Conservation (phyloP, 2,797 vertebrate species). For the Lerista edwardsae region DNA sequence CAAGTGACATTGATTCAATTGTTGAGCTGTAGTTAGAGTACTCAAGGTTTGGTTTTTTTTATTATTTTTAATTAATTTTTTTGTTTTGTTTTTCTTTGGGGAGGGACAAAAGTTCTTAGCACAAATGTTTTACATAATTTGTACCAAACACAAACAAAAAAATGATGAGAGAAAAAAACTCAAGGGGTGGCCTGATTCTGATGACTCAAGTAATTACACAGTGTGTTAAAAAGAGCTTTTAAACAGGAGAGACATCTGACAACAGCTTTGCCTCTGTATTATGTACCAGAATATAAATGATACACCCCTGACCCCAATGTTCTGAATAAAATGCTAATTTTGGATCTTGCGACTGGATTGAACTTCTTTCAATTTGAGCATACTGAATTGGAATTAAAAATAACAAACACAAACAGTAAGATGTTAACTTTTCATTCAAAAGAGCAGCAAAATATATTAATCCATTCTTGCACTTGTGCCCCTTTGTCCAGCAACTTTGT, state of each 20-base stretch:
- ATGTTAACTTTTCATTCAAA: conserved; percentile 13
- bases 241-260: conserved; percentile 89
- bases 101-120: conserved; percentile 89
- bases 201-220: conserved; percentile 82
- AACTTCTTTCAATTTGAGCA: conserved; percentile 68
- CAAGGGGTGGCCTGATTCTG: conserved; percentile 77
- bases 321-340: conserved; percentile 99
- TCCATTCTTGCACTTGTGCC: background rate
- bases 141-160: conserved; percentile 90
- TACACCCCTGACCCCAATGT: conserved; percentile 96
- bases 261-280: conserved; percentile 93
- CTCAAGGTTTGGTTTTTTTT: conserved; percentile 78
- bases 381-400: conserved; percentile 39
- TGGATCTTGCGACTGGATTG: conserved; percentile 91
- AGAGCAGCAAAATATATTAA: conserved; percentile 14
- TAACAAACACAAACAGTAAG: conserved; percentile 34
- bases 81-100: conserved; percentile 72
- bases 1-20: conserved; percentile 88
- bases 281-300: conserved; percentile 95
- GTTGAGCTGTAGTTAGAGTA: conserved; percentile 89
- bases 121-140: conserved; percentile 97
- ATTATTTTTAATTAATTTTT: conserved; percentile 61
- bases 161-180: conserved; percentile 47
- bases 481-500: background rate
- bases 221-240: conserved; percentile 87